phyloP scores from a whole-genome alignment of 2,797 vertebrate species.

The Antennarius maculatus region DNA sequence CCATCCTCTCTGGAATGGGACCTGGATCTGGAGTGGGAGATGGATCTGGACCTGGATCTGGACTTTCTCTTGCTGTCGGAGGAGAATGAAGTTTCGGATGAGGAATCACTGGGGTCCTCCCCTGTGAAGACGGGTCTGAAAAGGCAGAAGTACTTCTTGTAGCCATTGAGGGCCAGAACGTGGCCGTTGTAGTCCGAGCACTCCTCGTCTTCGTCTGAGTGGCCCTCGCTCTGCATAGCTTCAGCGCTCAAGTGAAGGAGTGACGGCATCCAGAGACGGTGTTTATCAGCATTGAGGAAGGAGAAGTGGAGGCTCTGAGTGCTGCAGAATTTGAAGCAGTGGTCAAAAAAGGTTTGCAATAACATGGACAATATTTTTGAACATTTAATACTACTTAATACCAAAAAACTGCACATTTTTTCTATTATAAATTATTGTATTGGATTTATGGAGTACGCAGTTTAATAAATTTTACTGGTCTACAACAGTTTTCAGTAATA shows the following conservation, averaged over 20 bases:
- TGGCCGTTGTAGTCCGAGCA: constrained; percentile 87
- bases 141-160: constrained; percentile 96
- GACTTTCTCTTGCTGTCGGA: constrained; percentile 63
- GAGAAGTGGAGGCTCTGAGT: constrained; percentile 94
- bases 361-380: background rate
- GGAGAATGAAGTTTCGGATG: constrained; percentile 69
- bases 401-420: background rate
- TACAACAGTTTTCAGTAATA: background rate
- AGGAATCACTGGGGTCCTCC: constrained; percentile 65
- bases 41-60: constrained; percentile 61
- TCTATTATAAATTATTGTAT: too few species aligned
- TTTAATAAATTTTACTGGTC: too few species aligned
- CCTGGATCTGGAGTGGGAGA: constrained; percentile 76
- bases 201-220: constrained; percentile 66
- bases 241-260: constrained; percentile 84
- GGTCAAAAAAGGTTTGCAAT: background rate
- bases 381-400: background rate
- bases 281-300: constrained; percentile 95
- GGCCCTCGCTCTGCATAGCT: constrained; percentile 56
- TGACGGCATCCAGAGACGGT: constrained; percentile 89
- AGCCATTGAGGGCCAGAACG: constrained; percentile 92
- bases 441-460: too few species aligned
- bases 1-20: constrained; percentile 73
- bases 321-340: constrained; percentile 65
- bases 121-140: constrained; percentile 86